phyloP scores from a whole-genome alignment of 2,797 vertebrate species.

The Lagocephalus sceleratus region DNA sequence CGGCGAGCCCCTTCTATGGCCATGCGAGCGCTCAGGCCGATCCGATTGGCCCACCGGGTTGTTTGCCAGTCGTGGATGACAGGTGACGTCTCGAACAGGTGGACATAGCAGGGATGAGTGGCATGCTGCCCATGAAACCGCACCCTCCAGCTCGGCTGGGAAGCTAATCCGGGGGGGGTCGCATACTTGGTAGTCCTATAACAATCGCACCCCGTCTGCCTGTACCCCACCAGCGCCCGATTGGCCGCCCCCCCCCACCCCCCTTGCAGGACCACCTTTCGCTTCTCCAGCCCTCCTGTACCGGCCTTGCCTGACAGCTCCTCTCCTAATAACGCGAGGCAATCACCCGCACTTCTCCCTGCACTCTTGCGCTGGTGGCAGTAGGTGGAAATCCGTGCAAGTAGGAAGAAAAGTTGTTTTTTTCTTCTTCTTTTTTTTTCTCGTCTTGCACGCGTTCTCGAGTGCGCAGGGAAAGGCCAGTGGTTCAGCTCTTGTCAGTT shows the following conservation, averaged over 20 bases:
- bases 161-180: conserved; percentile 63
- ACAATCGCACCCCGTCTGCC: conserved; percentile 45
- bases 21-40: conserved; percentile 45
- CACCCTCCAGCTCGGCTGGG: conserved; percentile 67
- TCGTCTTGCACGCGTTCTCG: conserved; percentile 37
- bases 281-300: conserved; percentile 3
- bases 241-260: conserved; percentile 35
- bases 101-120: conserved; percentile 77
- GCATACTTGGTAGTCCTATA: conserved; percentile 71
- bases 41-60: conserved; percentile 64
- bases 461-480: conserved; percentile 53
- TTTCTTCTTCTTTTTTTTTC: conserved; percentile 24
- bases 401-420: conserved; percentile 51
- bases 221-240: conserved; percentile 42
- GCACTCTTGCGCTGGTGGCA: conserved; percentile 24
- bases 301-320: conserved; percentile 23
- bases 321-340: conserved; percentile 60
- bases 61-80: conserved; percentile 67
- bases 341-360: conserved; percentile 17
- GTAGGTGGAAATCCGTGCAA: conserved; percentile 54
- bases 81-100: conserved; percentile 77
- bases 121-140: conserved; percentile 72
- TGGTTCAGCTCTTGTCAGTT: conserved; percentile 68
- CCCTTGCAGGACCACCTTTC: conserved; percentile 42
- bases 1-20: conserved; percentile 72